phyloP scores from a whole-genome alignment of 2,797 vertebrate species.

The Pipistrellus pipistrellus region DNA sequence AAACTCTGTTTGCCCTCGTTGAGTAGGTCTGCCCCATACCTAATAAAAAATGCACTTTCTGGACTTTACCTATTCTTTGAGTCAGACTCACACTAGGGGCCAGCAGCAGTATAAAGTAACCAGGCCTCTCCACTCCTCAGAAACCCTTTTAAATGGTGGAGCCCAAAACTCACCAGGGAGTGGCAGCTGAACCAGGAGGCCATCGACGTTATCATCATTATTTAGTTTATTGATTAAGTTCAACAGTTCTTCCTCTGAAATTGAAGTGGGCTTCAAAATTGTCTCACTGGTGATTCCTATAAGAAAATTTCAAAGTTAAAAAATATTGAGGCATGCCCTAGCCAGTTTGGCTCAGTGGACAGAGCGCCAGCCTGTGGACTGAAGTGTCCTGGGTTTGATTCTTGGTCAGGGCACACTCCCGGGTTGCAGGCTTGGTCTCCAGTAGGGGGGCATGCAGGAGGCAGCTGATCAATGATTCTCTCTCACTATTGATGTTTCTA shows the following conservation, averaged over 20 bases:
- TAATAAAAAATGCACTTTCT: conserved; percentile 25
- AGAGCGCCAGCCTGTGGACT: too few species aligned
- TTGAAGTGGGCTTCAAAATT: conserved; percentile 92
- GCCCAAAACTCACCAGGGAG: conserved; percentile 91
- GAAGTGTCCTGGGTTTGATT: too few species aligned
- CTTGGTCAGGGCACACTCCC: too few species aligned
- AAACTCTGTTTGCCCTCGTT: background rate
- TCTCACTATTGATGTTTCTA: too few species aligned
- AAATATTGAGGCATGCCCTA: background rate
- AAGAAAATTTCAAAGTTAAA: conserved; percentile 49
- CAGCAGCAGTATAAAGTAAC: background rate
- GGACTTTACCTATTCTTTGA: background rate
- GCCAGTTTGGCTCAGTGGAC: too few species aligned
- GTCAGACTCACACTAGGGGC: background rate
- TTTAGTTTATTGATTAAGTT: conserved; percentile 95
- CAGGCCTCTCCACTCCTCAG: background rate
- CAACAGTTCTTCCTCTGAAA: conserved; percentile 95
- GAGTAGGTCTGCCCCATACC: background rate
- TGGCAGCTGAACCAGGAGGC: conserved; percentile 96
- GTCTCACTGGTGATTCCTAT: conserved; percentile 97
- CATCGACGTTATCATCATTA: conserved; percentile 93
- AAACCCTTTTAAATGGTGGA: background rate
- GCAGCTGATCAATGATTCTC: too few species aligned
- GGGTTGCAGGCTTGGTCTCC: too few species aligned
- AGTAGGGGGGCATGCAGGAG: too few species aligned